Percentiles rank a stretch among this genome's conserved stretches.
phyloP scores from a whole-genome alignment of 53 echinoderm and acorn worm species.

The Henricia sp. region DNA sequence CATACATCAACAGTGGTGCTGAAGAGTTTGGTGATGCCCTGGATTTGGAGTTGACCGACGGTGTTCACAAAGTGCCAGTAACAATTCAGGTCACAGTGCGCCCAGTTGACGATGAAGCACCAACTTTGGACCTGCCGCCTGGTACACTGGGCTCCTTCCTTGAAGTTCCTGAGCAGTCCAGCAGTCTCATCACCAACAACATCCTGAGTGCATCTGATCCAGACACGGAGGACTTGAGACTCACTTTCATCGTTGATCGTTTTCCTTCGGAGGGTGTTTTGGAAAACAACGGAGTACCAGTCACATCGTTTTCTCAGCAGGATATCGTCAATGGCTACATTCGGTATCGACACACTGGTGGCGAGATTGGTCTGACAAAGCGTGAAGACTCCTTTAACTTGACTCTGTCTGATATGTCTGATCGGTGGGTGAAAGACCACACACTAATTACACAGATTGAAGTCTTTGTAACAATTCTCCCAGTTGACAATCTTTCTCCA shows the following conservation, averaged over 20 bases:
- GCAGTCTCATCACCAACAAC: slow-evolving; percentile 94
- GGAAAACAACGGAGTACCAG: slow-evolving; percentile 80
- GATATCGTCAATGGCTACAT: slow-evolving; percentile 95
- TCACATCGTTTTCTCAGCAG: slow-evolving; percentile 84
- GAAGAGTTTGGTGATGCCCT: slow-evolving; percentile 77
- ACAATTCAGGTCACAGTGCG: slow-evolving; percentile 73
- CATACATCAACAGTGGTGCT: slow-evolving; percentile 82
- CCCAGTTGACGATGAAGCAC: slow-evolving; percentile 97
- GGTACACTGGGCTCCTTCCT: slow-evolving; percentile 91
- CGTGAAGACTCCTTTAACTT: slow-evolving; percentile 92
- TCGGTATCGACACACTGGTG: slow-evolving; percentile 92
- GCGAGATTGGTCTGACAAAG: slow-evolving; percentile 92
- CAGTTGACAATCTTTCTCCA: slow-evolving; percentile 91
- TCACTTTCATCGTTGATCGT: slow-evolving; percentile 84
- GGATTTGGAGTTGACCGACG: slow-evolving; percentile 86
- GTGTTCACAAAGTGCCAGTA: slow-evolving; percentile 90
- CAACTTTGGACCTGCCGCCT: slow-evolving; percentile 89
- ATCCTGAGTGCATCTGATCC: slow-evolving; percentile 98
- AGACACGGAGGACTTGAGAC: slow-evolving; percentile 92
- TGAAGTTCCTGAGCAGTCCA: slow-evolving; percentile 89
- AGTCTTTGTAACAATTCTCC: slow-evolving; percentile 92
- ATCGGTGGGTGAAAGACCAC: slow-evolving; percentile 86
- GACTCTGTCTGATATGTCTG: slow-evolving; percentile 98
- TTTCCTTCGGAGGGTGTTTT: slow-evolving; percentile 72
- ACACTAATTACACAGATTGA: slow-evolving; percentile 91